Conservation (phyloP, 2,113 vertebrate species). For the Haliaeetus leucogaster region DNA sequence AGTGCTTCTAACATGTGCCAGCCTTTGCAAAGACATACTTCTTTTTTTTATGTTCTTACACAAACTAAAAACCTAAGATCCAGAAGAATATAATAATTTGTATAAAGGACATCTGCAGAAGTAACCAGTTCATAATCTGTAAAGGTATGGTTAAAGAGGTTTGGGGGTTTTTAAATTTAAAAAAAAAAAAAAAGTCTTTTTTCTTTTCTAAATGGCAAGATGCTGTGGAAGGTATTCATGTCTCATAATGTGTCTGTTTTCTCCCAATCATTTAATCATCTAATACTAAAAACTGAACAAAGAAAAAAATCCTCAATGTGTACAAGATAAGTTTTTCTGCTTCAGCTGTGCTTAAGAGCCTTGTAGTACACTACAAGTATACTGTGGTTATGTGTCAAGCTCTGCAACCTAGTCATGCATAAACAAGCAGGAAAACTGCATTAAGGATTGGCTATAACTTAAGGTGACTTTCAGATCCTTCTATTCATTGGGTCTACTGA, state of each 20-base stretch:
- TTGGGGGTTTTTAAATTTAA: not conserved
- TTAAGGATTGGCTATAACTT: not conserved
- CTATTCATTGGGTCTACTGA: not conserved
- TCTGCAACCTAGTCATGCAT: not conserved
- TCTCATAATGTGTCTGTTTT: accelerated
- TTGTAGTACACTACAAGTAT: not conserved
- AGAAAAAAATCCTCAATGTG: not conserved
- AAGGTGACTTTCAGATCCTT: not conserved
- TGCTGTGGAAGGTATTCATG: not conserved
- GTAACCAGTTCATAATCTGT: not conserved
- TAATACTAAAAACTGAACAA: not conserved
- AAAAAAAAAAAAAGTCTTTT: not conserved
- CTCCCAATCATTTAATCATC: not conserved
- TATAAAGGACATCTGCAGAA: not conserved
- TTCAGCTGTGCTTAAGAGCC: not conserved
- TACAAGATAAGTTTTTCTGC: not conserved
- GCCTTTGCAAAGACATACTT: not conserved
- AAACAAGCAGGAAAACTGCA: not conserved
- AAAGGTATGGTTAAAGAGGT: not conserved
- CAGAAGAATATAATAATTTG: not conserved
- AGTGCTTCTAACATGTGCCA: not conserved
- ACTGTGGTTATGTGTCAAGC: not conserved
- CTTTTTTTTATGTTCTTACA: not conserved
- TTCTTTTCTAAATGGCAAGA: not conserved
- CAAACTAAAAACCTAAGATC: not conserved